Percentiles rank a stretch among this genome's conserved stretches.
Evolutionary conservation across 2,888 invertebrate genomes (phyloP).

Genomic region (Zeuzera pyrina): DNA sequence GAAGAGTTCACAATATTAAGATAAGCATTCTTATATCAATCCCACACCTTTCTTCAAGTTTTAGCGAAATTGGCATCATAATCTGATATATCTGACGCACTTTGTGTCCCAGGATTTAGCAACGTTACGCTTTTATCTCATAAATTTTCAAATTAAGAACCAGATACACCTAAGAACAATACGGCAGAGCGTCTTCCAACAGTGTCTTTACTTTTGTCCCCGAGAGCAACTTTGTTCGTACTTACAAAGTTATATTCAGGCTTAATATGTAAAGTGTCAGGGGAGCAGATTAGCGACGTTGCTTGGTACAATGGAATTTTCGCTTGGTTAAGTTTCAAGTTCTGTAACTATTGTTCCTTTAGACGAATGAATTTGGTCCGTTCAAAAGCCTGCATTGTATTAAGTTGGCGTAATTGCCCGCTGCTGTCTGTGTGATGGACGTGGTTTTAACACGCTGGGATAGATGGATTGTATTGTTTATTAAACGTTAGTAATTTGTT

Average conservation of each 20-base stretch:
- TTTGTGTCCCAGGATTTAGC: no score
- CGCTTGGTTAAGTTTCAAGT: slow-evolving; percentile 22
- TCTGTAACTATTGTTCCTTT: slow-evolving; percentile 7
- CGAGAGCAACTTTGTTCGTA: slow-evolving; percentile 1
- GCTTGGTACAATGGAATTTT: slow-evolving; percentile 36
- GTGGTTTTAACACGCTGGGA: slow-evolving; percentile 8
- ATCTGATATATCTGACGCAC: no score
- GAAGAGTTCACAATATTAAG: no score
- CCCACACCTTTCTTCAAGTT: no score
- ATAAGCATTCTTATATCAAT: no score
- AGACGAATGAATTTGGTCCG: slow-evolving; percentile 6
- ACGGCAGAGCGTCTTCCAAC: slow-evolving; percentile 8
- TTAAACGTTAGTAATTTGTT: no score
- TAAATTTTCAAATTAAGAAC: slow-evolving; percentile 1
- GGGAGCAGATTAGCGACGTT: slow-evolving; percentile 36
- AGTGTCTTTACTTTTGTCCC: slow-evolving; percentile 6
- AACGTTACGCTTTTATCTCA: no score
- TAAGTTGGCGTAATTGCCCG: slow-evolving; percentile 18
- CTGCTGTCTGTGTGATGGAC: slow-evolving; percentile 17
- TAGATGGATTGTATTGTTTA: slow-evolving; percentile 4
- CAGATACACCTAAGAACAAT: slow-evolving; percentile 3
- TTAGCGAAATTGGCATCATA: no score
- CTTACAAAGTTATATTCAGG: slow-evolving; percentile 24
- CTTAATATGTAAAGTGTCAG: slow-evolving; percentile 51
- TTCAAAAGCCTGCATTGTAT: slow-evolving; percentile 10